Conservation (phyloP, 2,113 vertebrate species). For the Hydrolagus affinis region DNA sequence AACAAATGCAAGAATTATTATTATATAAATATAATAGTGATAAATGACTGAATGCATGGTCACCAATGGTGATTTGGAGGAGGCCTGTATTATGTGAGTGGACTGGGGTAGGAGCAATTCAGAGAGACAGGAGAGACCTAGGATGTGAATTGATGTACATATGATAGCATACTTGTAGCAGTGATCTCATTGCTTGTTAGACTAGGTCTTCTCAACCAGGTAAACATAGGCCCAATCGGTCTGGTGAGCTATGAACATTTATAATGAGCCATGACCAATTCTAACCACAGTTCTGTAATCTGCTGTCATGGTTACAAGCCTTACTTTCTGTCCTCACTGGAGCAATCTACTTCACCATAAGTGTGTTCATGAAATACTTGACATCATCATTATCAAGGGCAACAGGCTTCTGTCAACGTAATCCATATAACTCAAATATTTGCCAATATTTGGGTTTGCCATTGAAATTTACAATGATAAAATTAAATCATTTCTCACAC, state of each 20-base stretch:
- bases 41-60: no score
- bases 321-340: not conserved
- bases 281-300: not conserved
- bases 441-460: not conserved
- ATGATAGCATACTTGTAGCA: no score
- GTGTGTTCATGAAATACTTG: not conserved
- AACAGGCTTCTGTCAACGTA: not conserved
- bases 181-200: slow-evolving; percentile 5
- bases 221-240: not conserved
- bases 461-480: not conserved
- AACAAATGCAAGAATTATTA: no score
- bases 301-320: not conserved
- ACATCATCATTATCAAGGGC: not conserved
- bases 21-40: no score
- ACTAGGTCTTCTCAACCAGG: slow-evolving; percentile 1
- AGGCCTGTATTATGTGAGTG: no score
- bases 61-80: no score
- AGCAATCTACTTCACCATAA: not conserved
- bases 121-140: no score
- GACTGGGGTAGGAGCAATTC: no score
- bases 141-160: no score
- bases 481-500: not conserved
- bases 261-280: not conserved
- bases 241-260: not conserved
- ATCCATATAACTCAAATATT: not conserved